Conservation (phyloP, 2,888 invertebrate genomes). For the Macrosoma leucophasiata region DNA sequence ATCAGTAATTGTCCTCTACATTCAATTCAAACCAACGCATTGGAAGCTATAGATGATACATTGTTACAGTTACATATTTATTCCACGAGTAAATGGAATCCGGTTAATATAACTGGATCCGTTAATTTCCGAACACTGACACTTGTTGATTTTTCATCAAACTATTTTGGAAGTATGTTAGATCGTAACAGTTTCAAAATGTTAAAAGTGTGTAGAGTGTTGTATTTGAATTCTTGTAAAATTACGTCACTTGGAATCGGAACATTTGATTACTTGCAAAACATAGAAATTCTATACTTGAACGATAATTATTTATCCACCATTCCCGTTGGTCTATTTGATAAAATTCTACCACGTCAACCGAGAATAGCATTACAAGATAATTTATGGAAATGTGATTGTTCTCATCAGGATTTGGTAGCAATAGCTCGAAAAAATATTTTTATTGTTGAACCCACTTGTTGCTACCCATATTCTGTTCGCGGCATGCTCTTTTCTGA, state of each 20-base stretch:
- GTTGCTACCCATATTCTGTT: slow-evolving; percentile 45
- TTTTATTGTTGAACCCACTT: slow-evolving; percentile 46
- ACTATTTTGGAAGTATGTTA: slow-evolving; percentile 38
- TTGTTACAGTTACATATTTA: slow-evolving; percentile 49
- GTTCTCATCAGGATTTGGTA: slow-evolving; percentile 61
- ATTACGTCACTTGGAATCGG: slow-evolving; percentile 49
- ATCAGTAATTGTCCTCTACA: slow-evolving; percentile 44
- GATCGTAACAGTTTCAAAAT: slow-evolving; percentile 35
- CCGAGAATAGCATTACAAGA: slow-evolving; percentile 49
- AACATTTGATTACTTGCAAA: slow-evolving; percentile 48
- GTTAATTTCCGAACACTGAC: slow-evolving; percentile 38
- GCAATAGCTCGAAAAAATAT: slow-evolving; percentile 36
- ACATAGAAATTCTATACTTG: slow-evolving; percentile 54
- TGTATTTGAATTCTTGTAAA: slow-evolving; percentile 57
- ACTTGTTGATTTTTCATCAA: slow-evolving; percentile 47
- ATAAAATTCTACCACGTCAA: slow-evolving; percentile 30
- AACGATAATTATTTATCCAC: slow-evolving; percentile 57
- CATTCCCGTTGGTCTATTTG: slow-evolving; percentile 50
- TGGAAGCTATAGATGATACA: slow-evolving; percentile 51
- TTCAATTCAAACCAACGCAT: slow-evolving; percentile 44
- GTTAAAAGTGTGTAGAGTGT: slow-evolving; percentile 35
- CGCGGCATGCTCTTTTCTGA: slow-evolving; percentile 39
- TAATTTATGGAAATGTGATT: slow-evolving; percentile 74
- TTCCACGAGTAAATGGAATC: slow-evolving; percentile 44
- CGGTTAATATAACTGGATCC: slow-evolving; percentile 47